These are phyloP conservation scores for Dendrolimus punctatus DNA, from an alignment of 1,140 invertebrate genomes.

Conservation along the genomic window DNA sequence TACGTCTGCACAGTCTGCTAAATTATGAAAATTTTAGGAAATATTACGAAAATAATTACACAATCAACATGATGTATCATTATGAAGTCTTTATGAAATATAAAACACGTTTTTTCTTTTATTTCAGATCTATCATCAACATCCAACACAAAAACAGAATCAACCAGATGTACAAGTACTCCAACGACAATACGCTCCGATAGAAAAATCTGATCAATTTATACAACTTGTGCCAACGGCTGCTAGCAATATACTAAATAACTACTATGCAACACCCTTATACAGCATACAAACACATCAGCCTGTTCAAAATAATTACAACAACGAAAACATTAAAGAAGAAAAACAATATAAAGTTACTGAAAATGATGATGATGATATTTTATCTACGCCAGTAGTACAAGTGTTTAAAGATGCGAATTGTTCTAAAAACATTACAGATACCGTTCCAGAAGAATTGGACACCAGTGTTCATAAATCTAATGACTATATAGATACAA, in stretches of 20 bases:
- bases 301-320: conserved; percentile 6
- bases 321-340: conserved; percentile 3
- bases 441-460: conserved; percentile 15
- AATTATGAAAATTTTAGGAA: too few species aligned
- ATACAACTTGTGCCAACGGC: too few species aligned
- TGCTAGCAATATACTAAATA: too few species aligned
- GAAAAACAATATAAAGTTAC: conserved; percentile 20
- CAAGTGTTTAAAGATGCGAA: conserved; percentile 54
- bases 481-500: conserved; percentile 18
- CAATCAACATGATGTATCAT: too few species aligned
- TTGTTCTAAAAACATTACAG: conserved; percentile 24
- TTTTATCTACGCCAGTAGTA: conserved; percentile 27
- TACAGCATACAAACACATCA: conserved; percentile 21
- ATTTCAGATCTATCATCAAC: too few species aligned
- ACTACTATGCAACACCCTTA: conserved; percentile 8
- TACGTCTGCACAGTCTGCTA: too few species aligned
- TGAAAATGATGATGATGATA: conserved; percentile 16
- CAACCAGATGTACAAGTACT: background rate
- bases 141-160: background rate
- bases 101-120: too few species aligned
- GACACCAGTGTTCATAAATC: conserved; percentile 23
- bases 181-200: background rate
- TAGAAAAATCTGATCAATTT: too few species aligned
- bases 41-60: too few species aligned
- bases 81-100: too few species aligned